These are phyloP conservation scores for Bradynema listronoti DNA, from an alignment of 1,140 invertebrate genomes.

Conservation along the genomic window DNA sequence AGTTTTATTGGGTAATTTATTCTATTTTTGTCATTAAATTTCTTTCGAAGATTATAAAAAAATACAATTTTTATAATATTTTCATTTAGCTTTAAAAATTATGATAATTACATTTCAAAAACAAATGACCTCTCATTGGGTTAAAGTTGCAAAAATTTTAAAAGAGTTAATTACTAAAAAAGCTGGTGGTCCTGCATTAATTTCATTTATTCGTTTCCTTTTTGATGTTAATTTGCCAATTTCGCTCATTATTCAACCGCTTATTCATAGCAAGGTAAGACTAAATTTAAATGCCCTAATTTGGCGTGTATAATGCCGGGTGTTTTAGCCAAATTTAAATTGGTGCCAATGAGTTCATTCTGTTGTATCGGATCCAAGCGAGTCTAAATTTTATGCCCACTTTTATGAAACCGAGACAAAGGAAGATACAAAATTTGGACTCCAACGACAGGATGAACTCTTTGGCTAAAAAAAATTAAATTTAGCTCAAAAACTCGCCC, in stretches of 20 bases:
- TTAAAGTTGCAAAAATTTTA: constrained; percentile 78
- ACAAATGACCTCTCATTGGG: constrained; percentile 66
- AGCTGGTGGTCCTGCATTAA: constrained; percentile 74
- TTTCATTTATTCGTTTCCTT: constrained; percentile 94
- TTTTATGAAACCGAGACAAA: neutral
- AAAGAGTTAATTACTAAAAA: constrained; percentile 78
- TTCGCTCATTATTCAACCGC: constrained; percentile 83
- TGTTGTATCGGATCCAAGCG: neutral
- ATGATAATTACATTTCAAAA: constrained; percentile 89
- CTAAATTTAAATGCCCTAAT: too few relatives aligned
- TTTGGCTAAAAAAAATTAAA: neutral
- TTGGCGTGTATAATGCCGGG: too few relatives aligned
- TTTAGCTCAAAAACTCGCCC: neutral
- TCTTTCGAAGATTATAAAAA: constrained; percentile 15
- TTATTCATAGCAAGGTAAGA: constrained; percentile 67
- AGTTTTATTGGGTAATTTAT: constrained; percentile 42
- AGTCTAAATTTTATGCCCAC: neutral
- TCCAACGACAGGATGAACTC: neutral
- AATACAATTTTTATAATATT: neutral
- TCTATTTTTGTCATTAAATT: neutral
- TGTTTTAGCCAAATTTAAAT: too few relatives aligned
- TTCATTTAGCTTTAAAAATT: constrained; percentile 77
- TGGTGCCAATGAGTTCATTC: too few relatives aligned
- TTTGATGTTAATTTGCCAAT: constrained; percentile 84
- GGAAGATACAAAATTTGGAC: neutral